Conservation (phyloP, 2,113 vertebrate species). For the Emydocephalus ijimae region DNA sequence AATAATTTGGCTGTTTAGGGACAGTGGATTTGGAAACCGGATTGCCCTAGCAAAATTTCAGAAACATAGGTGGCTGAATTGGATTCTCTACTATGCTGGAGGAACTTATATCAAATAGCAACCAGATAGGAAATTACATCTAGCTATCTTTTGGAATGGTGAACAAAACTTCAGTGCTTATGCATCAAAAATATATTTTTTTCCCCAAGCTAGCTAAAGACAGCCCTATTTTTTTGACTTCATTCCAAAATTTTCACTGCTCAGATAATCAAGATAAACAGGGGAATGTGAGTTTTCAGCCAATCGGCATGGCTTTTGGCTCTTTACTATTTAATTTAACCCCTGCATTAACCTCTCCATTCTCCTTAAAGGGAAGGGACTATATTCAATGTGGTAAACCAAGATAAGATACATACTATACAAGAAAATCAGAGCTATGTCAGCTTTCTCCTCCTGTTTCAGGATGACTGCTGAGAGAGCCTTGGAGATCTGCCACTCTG, state of each 20-base stretch:
- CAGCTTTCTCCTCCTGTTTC: conserved; percentile 16
- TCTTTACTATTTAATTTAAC: background rate
- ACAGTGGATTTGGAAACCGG: background rate
- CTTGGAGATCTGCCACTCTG: conserved; percentile 2
- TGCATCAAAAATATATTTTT: conserved; percentile 4
- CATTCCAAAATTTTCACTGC: background rate
- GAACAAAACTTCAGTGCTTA: background rate
- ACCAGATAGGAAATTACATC: background rate
- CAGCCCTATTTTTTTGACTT: conserved; percentile 8
- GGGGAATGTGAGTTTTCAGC: conserved; percentile 19
- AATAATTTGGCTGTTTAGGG: background rate
- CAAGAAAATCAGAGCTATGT: conserved; percentile 7
- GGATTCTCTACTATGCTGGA: background rate
- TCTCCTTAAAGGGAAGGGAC: fast-evolving
- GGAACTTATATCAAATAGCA: background rate
- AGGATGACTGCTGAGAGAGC: conserved; percentile 31
- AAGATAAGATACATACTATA: conserved; percentile 9
- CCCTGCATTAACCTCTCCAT: background rate
- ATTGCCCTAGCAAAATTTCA: conserved; percentile 2
- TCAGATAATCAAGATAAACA: conserved; percentile 20
- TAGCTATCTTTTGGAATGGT: background rate
- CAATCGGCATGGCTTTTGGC: background rate
- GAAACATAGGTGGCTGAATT: conserved; percentile 4
- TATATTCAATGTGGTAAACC: background rate
- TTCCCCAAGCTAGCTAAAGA: conserved; percentile 4